A percentile compares a stretch with the other conserved stretches of the same genome.
phyloP scores from a whole-genome alignment of 2,888 invertebrate species.

The Chelonus formosanus region DNA sequence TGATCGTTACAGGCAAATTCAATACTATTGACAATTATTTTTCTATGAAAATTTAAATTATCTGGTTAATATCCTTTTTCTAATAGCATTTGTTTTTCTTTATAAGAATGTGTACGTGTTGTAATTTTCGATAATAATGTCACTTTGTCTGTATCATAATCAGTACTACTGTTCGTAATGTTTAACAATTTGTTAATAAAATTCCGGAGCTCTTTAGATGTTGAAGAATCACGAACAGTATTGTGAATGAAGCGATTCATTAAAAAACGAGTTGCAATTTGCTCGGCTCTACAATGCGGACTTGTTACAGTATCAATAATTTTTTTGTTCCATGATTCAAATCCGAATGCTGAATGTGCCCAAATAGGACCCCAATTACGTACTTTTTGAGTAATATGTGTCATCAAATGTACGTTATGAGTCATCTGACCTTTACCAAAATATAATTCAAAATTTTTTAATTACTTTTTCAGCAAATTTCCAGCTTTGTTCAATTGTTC shows the following conservation, averaged over 20 bases:
- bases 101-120: too few species aligned
- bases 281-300: not conserved
- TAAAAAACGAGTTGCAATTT: constrained; percentile 4
- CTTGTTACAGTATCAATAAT: constrained; percentile 21
- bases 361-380: constrained; percentile 31
- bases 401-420: constrained; percentile 29
- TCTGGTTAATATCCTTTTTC: too few species aligned
- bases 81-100: too few species aligned
- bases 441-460: constrained; percentile 12
- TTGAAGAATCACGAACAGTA: not conserved
- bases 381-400: constrained; percentile 20
- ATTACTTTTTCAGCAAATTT: constrained; percentile 12
- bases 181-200: not conserved
- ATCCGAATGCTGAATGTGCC: constrained; percentile 28
- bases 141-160: too few species aligned
- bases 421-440: constrained; percentile 31
- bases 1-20: too few species aligned
- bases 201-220: not conserved
- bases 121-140: too few species aligned
- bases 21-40: too few species aligned
- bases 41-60: too few species aligned
- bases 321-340: constrained; percentile 34
- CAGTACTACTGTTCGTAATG: too few species aligned
- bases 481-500: constrained; percentile 15
- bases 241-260: constrained; percentile 1